Evolutionary conservation across 2,797 vertebrate genomes (phyloP).

Genomic region (Cyclopterus lumpus): DNA sequence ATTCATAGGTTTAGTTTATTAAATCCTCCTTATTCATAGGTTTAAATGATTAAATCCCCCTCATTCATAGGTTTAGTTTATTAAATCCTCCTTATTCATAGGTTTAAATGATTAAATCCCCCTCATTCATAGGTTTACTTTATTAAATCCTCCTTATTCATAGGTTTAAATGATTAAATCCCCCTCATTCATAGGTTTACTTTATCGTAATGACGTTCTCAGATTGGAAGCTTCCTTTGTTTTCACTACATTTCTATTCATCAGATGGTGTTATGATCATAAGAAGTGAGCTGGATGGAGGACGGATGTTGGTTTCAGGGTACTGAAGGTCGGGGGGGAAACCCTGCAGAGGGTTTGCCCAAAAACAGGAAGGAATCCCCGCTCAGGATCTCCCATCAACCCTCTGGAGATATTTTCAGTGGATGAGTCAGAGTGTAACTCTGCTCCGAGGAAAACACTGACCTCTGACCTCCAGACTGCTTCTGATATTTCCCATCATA

Average conservation of each 20-base stretch:
- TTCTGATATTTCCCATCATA: neutral
- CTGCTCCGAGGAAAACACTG: constrained; percentile 24
- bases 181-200: neutral
- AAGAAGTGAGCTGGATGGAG: neutral
- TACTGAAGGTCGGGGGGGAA: constrained; percentile 40
- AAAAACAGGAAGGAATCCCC: constrained; percentile 81
- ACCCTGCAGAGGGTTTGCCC: constrained; percentile 56
- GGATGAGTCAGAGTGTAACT: constrained; percentile 18
- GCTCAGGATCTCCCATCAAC: constrained; percentile 85
- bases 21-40: too few relatives aligned
- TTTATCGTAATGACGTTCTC: neutral
- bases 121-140: too few relatives aligned
- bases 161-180: too few relatives aligned
- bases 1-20: too few relatives aligned
- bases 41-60: too few relatives aligned
- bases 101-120: too few relatives aligned
- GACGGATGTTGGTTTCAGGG: neutral
- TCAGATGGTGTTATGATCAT: neutral
- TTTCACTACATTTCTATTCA: neutral
- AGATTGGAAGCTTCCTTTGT: neutral
- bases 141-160: too few relatives aligned
- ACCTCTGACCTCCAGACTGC: constrained; percentile 44
- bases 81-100: too few relatives aligned
- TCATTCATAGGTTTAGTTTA: too few relatives aligned
- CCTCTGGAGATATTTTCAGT: constrained; percentile 67